A percentile compares a stretch with the other conserved stretches of the same genome.
phyloP scores from a whole-genome alignment of 2,888 invertebrate species.

The Agrotis exclamationis region DNA sequence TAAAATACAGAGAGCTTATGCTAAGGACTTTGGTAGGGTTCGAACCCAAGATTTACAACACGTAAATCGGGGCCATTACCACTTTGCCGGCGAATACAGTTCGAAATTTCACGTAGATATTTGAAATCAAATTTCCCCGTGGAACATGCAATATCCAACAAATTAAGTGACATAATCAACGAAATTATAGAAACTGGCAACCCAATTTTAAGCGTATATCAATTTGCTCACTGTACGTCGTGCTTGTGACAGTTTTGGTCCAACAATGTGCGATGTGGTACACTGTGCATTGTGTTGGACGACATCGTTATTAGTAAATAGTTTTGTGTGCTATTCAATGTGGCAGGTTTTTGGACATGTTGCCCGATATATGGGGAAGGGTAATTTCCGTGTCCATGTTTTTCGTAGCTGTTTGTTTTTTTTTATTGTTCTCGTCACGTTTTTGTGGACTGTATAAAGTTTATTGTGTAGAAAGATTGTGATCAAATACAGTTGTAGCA shows the following conservation, averaged over 20 bases:
- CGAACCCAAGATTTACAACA: too few species aligned
- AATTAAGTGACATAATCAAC: constrained; percentile 15
- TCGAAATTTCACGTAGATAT: constrained; percentile 9
- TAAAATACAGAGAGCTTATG: too few species aligned
- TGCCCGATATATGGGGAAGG: neutral
- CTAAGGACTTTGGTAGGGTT: too few species aligned
- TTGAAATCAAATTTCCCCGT: constrained; percentile 12
- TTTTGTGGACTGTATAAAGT: neutral
- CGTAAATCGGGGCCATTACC: too few species aligned
- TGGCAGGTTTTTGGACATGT: constrained; percentile 17
- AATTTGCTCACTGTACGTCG: constrained; percentile 19
- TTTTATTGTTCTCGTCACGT: neutral
- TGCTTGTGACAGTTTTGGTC: constrained; percentile 47
- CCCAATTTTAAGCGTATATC: constrained; percentile 31
- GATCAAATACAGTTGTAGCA: neutral
- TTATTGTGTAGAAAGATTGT: too few species aligned
- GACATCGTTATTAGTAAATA: constrained; percentile 24
- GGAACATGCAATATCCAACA: constrained; percentile 20
- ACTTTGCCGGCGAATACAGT: too few species aligned
- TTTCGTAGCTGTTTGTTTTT: neutral
- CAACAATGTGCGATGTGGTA: constrained; percentile 31
- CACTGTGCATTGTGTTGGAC: constrained; percentile 33
- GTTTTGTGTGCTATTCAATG: constrained; percentile 11
- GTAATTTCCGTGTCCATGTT: constrained; percentile 1
- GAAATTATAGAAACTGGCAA: constrained; percentile 33